Evolutionary conservation across 2,888 invertebrate genomes (phyloP).

Genomic region (Deroplatys truncata): DNA sequence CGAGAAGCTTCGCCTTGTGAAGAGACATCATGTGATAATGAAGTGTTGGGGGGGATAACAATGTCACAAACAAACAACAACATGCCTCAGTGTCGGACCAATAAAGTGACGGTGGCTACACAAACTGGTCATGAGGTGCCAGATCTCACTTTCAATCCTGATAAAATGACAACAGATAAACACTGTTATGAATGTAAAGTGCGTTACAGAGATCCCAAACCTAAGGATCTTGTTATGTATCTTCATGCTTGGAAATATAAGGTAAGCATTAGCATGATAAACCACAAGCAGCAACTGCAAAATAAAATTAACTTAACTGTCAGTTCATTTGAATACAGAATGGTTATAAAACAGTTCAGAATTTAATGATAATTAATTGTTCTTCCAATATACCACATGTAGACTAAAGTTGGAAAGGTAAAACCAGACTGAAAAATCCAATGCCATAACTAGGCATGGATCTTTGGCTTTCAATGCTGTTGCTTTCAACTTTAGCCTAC

Average conservation of each 20-base stretch:
- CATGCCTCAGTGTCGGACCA: constrained; percentile 44
- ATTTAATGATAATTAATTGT: too few species aligned
- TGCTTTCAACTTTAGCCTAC: too few species aligned
- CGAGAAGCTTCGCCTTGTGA: constrained; percentile 69
- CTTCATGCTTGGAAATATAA: constrained; percentile 92
- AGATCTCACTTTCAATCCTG: constrained; percentile 60
- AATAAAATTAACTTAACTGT: neutral
- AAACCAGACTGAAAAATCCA: too few species aligned
- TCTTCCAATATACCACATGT: too few species aligned
- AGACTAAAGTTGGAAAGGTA: too few species aligned
- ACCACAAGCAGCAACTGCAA: neutral
- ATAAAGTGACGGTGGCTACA: constrained; percentile 75
- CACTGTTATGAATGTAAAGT: constrained; percentile 93
- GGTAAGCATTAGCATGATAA: constrained; percentile 47
- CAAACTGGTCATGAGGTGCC: constrained; percentile 79
- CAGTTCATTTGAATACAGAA: too few species aligned
- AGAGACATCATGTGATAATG: constrained; percentile 43
- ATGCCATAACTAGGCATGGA: too few species aligned
- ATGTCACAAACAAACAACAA: constrained; percentile 34
- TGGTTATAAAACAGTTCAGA: too few species aligned
- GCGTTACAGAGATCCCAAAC: constrained; percentile 85
- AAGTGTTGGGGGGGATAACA: neutral
- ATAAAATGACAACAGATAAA: constrained; percentile 73
- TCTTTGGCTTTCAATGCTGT: too few species aligned
- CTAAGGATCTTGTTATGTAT: constrained; percentile 91